Conservation (phyloP, 1,140 invertebrate genomes). For the Cydia strobilella region DNA sequence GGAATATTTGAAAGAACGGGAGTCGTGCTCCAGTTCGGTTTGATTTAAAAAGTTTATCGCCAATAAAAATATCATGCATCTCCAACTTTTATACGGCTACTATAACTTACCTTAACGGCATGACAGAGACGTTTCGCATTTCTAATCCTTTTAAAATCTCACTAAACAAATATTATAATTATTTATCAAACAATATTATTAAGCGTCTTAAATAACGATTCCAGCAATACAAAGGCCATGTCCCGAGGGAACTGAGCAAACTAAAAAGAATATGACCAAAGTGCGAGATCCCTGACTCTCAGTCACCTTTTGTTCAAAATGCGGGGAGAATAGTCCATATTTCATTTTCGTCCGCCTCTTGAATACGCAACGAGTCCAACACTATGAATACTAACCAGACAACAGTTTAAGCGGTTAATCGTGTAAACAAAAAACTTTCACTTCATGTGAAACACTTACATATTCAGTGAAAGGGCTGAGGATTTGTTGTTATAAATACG, state of each 20-base stretch:
- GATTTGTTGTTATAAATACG: conserved; percentile 9
- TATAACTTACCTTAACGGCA: neutral
- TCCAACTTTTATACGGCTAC: neutral
- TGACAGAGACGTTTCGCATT: neutral
- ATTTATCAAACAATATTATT: neutral
- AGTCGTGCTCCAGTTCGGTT: neutral
- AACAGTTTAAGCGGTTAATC: conserved; percentile 77
- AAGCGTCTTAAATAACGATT: neutral
- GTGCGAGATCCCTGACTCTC: conserved; percentile 38
- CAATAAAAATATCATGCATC: neutral
- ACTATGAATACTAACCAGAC: conserved; percentile 74
- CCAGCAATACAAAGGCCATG: conserved; percentile 3
- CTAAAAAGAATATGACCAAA: conserved; percentile 31
- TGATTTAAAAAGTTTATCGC: neutral
- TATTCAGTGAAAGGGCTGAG: conserved; percentile 14
- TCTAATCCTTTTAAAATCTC: neutral
- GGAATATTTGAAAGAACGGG: neutral
- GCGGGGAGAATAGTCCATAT: conserved; percentile 73
- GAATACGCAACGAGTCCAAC: conserved; percentile 73
- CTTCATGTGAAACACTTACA: conserved; percentile 34
- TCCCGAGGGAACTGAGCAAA: conserved; percentile 15
- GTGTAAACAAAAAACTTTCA: conserved; percentile 73
- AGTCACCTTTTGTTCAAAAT: conserved; percentile 71
- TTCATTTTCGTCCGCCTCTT: conserved; percentile 70
- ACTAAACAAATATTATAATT: neutral